Percentiles rank a stretch among this genome's conserved stretches.
These are phyloP conservation scores for Drosophila sproati DNA, from an alignment of 1,140 invertebrate species.

Conservation along the genomic window DNA sequence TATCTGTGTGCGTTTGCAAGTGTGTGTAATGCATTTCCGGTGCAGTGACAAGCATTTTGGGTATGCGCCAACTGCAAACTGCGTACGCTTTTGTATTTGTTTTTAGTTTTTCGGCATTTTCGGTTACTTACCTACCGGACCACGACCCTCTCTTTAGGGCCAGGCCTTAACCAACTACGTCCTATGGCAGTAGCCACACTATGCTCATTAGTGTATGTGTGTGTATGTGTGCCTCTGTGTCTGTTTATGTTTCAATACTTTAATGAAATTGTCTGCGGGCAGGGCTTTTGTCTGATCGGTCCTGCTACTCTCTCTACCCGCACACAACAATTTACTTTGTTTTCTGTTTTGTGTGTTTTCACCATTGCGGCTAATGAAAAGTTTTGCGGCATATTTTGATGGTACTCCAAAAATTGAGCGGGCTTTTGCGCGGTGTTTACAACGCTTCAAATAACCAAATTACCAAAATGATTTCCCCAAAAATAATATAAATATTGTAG, in stretches of 20 bases:
- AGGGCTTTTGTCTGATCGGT: slow-evolving; percentile 32
- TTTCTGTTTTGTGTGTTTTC: slow-evolving; percentile 37
- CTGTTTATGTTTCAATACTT: slow-evolving; percentile 24
- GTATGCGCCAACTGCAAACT: slow-evolving; percentile 67
- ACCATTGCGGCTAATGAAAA: slow-evolving; percentile 52
- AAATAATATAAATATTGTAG: slow-evolving; percentile 1
- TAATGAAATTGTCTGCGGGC: slow-evolving; percentile 80
- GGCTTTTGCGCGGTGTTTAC: slow-evolving; percentile 22
- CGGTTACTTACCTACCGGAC: slow-evolving; percentile 44
- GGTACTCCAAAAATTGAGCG: slow-evolving; percentile 38
- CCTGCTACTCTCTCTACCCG: background rate
- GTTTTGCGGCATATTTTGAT: slow-evolving; percentile 66
- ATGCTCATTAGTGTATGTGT: slow-evolving; percentile 50
- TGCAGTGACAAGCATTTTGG: slow-evolving; percentile 74
- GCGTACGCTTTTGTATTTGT: slow-evolving; percentile 46
- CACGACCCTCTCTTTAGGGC: background rate
- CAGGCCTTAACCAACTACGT: background rate
- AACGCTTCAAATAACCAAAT: slow-evolving; percentile 26
- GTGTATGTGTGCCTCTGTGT: slow-evolving; percentile 29
- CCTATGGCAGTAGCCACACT: slow-evolving; percentile 3
- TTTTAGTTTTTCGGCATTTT: slow-evolving; percentile 51
- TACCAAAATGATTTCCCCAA: slow-evolving; percentile 1
- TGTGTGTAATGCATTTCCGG: slow-evolving; percentile 39
- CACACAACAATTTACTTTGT: slow-evolving; percentile 9
- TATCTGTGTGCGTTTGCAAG: slow-evolving; percentile 4